phyloP scores from a whole-genome alignment of 2,888 invertebrate genomes.

The Lycophotia porphyrea region DNA sequence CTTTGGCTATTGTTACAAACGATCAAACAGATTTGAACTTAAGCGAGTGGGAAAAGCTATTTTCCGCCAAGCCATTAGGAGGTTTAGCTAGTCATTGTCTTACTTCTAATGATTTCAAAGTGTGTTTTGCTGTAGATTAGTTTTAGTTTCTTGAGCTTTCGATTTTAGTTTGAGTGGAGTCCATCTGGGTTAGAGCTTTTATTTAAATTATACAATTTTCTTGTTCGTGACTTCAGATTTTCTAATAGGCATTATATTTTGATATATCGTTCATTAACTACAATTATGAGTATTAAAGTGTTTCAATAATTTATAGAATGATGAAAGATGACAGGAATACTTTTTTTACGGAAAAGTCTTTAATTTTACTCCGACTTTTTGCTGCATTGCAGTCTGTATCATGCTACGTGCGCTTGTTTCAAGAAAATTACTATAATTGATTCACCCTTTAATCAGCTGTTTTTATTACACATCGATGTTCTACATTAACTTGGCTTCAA shows the following conservation, averaged over 20 bases:
- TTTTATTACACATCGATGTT: background rate
- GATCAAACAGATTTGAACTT: conserved; percentile 60
- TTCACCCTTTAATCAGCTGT: conserved; percentile 22
- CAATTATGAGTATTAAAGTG: background rate
- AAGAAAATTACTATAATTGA: conserved; percentile 23
- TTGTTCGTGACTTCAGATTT: background rate
- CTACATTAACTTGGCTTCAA: background rate
- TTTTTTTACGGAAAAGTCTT: background rate
- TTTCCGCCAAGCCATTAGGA: conserved; percentile 53
- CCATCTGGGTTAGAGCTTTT: background rate
- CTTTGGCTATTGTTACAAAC: conserved; percentile 59
- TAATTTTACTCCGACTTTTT: background rate
- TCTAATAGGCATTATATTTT: background rate
- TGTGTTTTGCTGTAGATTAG: conserved; percentile 19
- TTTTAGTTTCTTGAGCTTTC: conserved; percentile 30
- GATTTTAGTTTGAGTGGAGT: background rate
- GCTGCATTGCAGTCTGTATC: background rate
- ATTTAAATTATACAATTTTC: background rate
- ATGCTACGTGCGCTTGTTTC: conserved; percentile 7
- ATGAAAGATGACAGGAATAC: too few species aligned
- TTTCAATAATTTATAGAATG: background rate
- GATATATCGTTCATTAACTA: background rate
- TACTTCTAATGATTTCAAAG: conserved; percentile 32
- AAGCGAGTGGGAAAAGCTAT: conserved; percentile 58
- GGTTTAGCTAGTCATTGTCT: conserved; percentile 59